Conservation (phyloP, 2,113 vertebrate species). For the western clawed frog (Xenopus tropicalis) region UCB_Xtro_10.0 CM004444.2:74094501-74095000, state of each 20-base stretch:
- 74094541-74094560: not conserved
- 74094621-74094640: conserved; percentile 6
- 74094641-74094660: conserved; percentile 7
- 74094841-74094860: not conserved
- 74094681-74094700: too few species aligned
- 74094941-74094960: too few species aligned
- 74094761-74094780: conserved; percentile 34
- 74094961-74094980: too few species aligned
- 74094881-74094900: not conserved
- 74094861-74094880: too few species aligned
- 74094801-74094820: conserved; percentile 38
- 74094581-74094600: conserved; percentile 32
- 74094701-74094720: conserved; percentile 25
- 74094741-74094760: conserved; percentile 43
- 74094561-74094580: conserved; percentile 23
- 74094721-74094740: conserved; percentile 38
- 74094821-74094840: not conserved
- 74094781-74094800: conserved; percentile 38
- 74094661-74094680: not conserved
- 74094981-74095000: too few species aligned
- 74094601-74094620: conserved; percentile 23
- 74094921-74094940: too few species aligned
- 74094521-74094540: not conserved
- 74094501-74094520: not conserved
- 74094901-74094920: not conserved